Evolutionary conservation across 2,888 invertebrate genomes (phyloP), one percentile per base, ranked within the genome.

Genomic region (Chymomyza amoena): DNA sequence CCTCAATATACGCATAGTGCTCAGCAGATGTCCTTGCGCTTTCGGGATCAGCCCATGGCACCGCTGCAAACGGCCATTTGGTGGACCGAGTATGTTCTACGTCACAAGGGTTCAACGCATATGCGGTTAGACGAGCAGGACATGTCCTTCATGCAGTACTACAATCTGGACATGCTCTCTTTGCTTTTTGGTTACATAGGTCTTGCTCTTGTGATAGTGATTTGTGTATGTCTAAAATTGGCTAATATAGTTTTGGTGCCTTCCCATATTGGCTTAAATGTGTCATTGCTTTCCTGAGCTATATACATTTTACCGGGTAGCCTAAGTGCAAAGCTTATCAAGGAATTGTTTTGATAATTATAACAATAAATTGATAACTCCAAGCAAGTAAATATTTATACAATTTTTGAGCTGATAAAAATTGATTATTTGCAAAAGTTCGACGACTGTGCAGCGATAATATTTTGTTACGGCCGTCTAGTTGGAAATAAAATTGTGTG

Each of bases 31-130:
- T 87, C 89, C 4, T 71, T 61, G 7, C 61, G 80, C 13, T 89
- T 73, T 64, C 79, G 76, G 15, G 89, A 90, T 75, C 88, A 87
- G 36, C 86, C 85, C 6, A 66, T 77, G 69, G 61, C 74, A 25
- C 88, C 89, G 0, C 57, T 87, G 59, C 81, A 88, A 7, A 82
- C 81, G 0, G 91, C 90, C 0, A 76, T 90, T 10, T 91, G 90
- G 78, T 91, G 92, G 91, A 87, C 90, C 0, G 91, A 91, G 70
- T 90, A 91, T 74, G 76, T 91, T 0, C 69, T 84, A 0, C 72
- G 89, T 0, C 90, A 91, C 72, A 88, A 89, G 28, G 91, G 91
- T 4, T 90, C 90, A 0, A 68, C 78, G 0, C 90, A 91, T 65
- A 6, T 69, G 68, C 18, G 89, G 80, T 5, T 88, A 79, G 66